Base-by-base conservation (phyloP, 2,797 vertebrate genomes). In the Pogonophryne albipinna region DNA sequence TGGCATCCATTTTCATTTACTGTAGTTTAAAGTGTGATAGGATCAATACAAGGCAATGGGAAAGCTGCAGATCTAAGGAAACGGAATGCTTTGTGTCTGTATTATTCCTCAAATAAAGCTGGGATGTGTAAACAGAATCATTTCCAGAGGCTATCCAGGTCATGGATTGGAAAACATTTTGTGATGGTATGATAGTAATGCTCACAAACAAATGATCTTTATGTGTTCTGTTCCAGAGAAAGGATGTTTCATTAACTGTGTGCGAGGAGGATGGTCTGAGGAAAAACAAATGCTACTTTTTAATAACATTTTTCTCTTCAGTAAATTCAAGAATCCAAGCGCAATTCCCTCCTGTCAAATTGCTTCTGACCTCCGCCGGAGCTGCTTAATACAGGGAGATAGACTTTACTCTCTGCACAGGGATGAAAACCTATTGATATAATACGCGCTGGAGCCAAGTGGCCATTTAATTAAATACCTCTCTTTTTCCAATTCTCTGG, bases 391-490 rank as follows among this genome's bases (percentile, higher is more conserved):
- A 6, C 47, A 38, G 38, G 10, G 0, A 49, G 50, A 46, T 31
- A 68, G 52, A 58, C 56, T 62, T 53, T 41, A 66, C 8, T 68
- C 23, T 51, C 1, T 23, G 52, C 23, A 46, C 44, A 53, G 47
- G 31, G 57, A 46, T 34, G 13, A n/a, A 16, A 34, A 19, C 4
- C 42, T 61, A 70, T 49, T 67, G 45, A 76, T 82, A 50, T 53
- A 20, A 75, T 66, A 51, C 64, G 67, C 69, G 63, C 51, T 0
- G 0, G 68, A 56, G 70, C 34, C 23, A 59, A 63, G 58, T n/a
- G 73, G 45, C 64, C 58, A 55, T 82, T 84, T 78, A 59, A 74
- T 85, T 77, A 66, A 67, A 73, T 0, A 2, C 4, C 51, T 4
- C 19, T 31, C 14, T 64, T 57, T 66, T 72, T 15, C 73, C 58